These are phyloP conservation scores for Kryptolebias ocellatus DNA, from an alignment of 2,797 vertebrate species.

Conservation along the genomic window DNA sequence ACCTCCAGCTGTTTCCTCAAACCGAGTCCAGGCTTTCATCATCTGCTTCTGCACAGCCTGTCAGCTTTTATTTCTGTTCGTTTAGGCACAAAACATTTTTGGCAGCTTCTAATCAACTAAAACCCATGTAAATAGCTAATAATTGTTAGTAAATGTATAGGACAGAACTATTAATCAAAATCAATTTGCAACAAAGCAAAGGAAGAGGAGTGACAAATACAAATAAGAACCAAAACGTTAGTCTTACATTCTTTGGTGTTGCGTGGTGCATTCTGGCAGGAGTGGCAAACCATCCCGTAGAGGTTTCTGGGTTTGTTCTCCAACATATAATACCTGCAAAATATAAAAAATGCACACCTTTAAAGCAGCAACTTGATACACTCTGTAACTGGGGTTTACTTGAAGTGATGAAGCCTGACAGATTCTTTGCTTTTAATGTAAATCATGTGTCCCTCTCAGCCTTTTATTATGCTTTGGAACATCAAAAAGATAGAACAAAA, in stretches of 20 bases:
- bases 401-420: neutral
- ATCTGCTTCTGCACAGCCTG: constrained; percentile 48
- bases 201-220: constrained; percentile 3
- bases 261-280: constrained; percentile 90
- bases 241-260: constrained; percentile 97
- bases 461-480: neutral
- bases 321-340: constrained; percentile 91
- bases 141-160: constrained; percentile 8
- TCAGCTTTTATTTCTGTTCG: constrained; percentile 38
- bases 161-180: constrained; percentile 4
- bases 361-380: neutral
- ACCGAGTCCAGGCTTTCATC: constrained; percentile 33
- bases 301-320: constrained; percentile 93
- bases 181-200: neutral
- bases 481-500: neutral
- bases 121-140: constrained; percentile 17
- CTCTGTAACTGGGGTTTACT: too few species aligned
- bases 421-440: neutral
- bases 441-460: neutral
- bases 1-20: constrained; percentile 37
- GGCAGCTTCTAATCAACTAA: constrained; percentile 21
- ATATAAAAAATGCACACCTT: constrained; percentile 21
- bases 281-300: constrained; percentile 96
- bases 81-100: constrained; percentile 33
- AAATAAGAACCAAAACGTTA: neutral